Conservation (phyloP, 2,113 vertebrate species). For the Rhizomys pruinosus region DNA sequence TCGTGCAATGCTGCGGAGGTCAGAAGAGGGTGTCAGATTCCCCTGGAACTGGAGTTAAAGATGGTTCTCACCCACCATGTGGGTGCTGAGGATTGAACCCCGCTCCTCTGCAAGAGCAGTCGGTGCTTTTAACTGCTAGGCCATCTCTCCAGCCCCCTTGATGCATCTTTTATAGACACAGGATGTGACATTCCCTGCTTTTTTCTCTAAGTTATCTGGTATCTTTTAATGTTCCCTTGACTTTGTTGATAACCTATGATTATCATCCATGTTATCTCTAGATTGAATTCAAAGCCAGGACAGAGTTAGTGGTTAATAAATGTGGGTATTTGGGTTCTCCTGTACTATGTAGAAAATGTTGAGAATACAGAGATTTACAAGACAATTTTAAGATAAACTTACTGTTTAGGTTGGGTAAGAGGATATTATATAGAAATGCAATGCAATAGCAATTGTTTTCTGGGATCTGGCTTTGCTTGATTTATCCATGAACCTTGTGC, state of each 20-base stretch:
- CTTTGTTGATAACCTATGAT: background rate
- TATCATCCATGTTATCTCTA: background rate
- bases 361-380: background rate
- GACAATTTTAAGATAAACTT: background rate
- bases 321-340: background rate
- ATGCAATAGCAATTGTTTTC: background rate
- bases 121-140: too few relatives aligned
- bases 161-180: background rate
- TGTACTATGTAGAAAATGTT: background rate
- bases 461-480: background rate
- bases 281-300: background rate
- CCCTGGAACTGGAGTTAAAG: too few relatives aligned
- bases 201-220: background rate
- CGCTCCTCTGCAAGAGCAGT: too few relatives aligned
- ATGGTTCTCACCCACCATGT: too few relatives aligned
- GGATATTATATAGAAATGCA: background rate
- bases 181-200: background rate
- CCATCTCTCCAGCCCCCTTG: too few relatives aligned
- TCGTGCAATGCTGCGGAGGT: too few relatives aligned
- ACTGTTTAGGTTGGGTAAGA: constrained; percentile 17
- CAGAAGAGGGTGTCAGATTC: too few relatives aligned
- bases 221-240: background rate
- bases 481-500: background rate
- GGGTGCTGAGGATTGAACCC: too few relatives aligned
- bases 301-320: background rate